Conservation (phyloP, 2,888 invertebrate genomes). For the Osmoderma eremita region DNA sequence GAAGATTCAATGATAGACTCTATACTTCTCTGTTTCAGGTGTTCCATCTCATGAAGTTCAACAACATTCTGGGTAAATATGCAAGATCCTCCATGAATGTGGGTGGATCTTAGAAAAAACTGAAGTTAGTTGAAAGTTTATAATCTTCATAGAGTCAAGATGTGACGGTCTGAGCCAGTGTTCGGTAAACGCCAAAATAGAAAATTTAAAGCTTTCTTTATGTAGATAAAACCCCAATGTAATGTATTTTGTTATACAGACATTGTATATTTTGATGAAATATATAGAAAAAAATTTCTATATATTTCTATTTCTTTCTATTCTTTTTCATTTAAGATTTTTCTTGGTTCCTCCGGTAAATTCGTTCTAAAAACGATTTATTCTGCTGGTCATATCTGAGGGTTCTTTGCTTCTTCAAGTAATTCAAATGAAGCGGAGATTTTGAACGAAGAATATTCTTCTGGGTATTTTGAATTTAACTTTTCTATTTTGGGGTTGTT, state of each 20-base stretch:
- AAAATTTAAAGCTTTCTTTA: neutral
- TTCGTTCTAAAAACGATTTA: conserved; percentile 10
- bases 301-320: no score
- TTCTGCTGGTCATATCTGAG: conserved; percentile 1
- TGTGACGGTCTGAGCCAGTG: neutral
- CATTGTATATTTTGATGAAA: no score
- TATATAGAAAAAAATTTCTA: no score
- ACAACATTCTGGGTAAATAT: neutral
- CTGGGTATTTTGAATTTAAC: conserved; percentile 9
- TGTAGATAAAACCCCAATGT: no score
- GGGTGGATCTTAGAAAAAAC: neutral
- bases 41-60: conserved; percentile 1
- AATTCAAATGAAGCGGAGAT: neutral
- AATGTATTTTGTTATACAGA: no score
- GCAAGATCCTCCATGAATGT: conserved; percentile 1
- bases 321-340: neutral
- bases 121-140: conserved; percentile 5
- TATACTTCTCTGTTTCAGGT: conserved; percentile 15
- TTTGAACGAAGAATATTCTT: conserved; percentile 11
- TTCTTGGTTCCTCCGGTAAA: neutral
- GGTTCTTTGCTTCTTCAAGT: neutral
- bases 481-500: neutral
- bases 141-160: neutral
- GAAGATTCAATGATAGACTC: conserved; percentile 7
- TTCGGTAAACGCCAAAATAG: neutral